Base-by-base conservation (phyloP, 2,888 invertebrate species). In the Ceratothoa steindachneri region DNA sequence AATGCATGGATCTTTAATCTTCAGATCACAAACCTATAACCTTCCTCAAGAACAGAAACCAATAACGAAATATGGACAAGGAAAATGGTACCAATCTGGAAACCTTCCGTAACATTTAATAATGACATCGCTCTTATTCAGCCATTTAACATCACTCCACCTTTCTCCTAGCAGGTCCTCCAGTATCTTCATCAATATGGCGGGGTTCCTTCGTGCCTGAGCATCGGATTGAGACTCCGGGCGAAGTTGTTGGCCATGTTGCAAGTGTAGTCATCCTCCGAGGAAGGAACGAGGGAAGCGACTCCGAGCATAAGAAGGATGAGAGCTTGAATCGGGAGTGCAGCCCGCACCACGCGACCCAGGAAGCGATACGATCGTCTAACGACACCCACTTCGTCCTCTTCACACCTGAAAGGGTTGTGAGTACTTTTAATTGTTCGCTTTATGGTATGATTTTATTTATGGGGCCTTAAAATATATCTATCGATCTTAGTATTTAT, bases 261-360 rank as follows among this genome's bases (percentile, higher is more conserved):
- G 67, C 79, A 79, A 5, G 79, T 72, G 28, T 76, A 76, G 74
- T 79, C 76, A 22, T 79, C 79, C 64, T 79, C 79, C 30, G 79
- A 76, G 31, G 69, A 68, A 3, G 95, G 95, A 71, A 97, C 92
- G 82, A 98, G 87, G 70, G 95, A 92, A 69, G 97, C 96, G 76
- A 95, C 92, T 74, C 97, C 96, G 83, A 98, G 88, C 82, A 98
- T 88, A 77, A 97, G 88, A 82, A 97, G 88, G 87, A 98, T 91
- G 82, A 98, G 87, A 78, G 95, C 94, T 87, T 98, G 96, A 84
- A 98, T 92, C 70, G 97, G 97, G 81, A 97, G 88, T 27, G 96
- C 94, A 71, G 95, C 93, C 83, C 95, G 89, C 81, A 95, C 89
- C 81, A 95, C 95, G 83, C 97, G 90, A 81, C 92, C 90, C 84